phyloP scores from a whole-genome alignment of 2,113 vertebrate genomes.

The Plestiodon gilberti region DNA sequence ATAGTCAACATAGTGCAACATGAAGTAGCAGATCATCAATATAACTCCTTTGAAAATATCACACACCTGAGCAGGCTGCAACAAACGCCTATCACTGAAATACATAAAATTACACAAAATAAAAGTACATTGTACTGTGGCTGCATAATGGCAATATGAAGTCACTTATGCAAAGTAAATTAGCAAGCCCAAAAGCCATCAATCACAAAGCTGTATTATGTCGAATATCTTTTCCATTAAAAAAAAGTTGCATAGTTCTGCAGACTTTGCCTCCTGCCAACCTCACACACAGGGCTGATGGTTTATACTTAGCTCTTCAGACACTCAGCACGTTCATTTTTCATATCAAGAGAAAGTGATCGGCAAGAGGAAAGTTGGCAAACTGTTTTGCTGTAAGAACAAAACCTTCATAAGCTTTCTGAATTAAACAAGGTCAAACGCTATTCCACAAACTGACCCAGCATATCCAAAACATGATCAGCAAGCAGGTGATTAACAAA shows the following conservation, averaged over 20 bases:
- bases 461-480: not conserved
- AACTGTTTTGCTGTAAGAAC: not conserved
- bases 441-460: not conserved
- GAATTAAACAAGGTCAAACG: not conserved
- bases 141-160: not conserved
- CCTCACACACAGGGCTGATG: not conserved
- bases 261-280: not conserved
- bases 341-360: not conserved
- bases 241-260: not conserved
- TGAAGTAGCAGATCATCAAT: slow-evolving; percentile 92
- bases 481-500: not conserved
- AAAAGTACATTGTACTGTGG: slow-evolving; percentile 27
- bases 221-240: not conserved
- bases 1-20: slow-evolving; percentile 99
- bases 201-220: not conserved
- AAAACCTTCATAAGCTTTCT: not conserved
- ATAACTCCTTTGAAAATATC: slow-evolving; percentile 96
- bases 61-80: slow-evolving; percentile 97
- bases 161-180: not conserved
- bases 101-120: slow-evolving; percentile 42
- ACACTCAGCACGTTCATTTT: slow-evolving; percentile 9
- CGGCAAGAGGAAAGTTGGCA: not conserved
- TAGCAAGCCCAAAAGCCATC: rapidly evolving
- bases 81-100: slow-evolving; percentile 88
- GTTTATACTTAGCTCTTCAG: slow-evolving; percentile 6